phyloP scores from a whole-genome alignment of 1,140 invertebrate species.

The Lordiphosa clarofinis region DNA sequence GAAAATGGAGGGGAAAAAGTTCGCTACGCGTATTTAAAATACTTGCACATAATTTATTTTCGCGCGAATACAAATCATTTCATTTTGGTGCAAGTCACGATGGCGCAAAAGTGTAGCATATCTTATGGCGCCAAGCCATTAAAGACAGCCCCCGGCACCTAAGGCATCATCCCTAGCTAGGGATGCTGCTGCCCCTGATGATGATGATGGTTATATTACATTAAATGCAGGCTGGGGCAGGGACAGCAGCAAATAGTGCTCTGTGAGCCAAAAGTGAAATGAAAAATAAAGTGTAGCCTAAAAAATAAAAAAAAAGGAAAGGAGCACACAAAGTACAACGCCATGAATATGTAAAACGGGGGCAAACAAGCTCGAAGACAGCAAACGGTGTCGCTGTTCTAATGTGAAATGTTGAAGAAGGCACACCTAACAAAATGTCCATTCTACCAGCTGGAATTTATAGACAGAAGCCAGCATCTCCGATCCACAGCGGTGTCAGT shows the following conservation, averaged over 20 bases:
- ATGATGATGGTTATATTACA: constrained; percentile 73
- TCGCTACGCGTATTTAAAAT: constrained; percentile 71
- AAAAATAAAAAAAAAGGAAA: constrained; percentile 16
- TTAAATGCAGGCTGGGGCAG: constrained; percentile 54
- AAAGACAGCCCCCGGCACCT: constrained; percentile 25
- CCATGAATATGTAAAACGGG: constrained; percentile 64
- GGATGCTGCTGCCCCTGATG: constrained; percentile 4
- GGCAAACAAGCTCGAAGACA: too few relatives aligned
- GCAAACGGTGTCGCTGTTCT: too few relatives aligned
- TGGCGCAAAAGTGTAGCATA: constrained; percentile 59
- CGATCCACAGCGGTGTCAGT: too few relatives aligned
- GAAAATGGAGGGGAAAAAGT: constrained; percentile 29
- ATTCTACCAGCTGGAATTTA: too few relatives aligned
- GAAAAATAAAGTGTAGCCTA: constrained; percentile 69
- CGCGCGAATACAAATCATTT: constrained; percentile 75
- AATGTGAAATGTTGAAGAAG: too few relatives aligned
- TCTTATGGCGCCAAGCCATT: constrained; percentile 55
- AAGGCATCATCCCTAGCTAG: neutral
- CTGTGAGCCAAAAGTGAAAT: constrained; percentile 67
- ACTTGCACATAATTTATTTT: constrained; percentile 78
- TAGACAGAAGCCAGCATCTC: too few relatives aligned
- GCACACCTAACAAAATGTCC: too few relatives aligned
- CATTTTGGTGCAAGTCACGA: constrained; percentile 73
- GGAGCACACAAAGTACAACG: constrained; percentile 22
- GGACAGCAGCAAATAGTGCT: constrained; percentile 43